Base-by-base conservation (phyloP, 2,888 invertebrate genomes). In the Brachynemurus nebulosus region DNA sequence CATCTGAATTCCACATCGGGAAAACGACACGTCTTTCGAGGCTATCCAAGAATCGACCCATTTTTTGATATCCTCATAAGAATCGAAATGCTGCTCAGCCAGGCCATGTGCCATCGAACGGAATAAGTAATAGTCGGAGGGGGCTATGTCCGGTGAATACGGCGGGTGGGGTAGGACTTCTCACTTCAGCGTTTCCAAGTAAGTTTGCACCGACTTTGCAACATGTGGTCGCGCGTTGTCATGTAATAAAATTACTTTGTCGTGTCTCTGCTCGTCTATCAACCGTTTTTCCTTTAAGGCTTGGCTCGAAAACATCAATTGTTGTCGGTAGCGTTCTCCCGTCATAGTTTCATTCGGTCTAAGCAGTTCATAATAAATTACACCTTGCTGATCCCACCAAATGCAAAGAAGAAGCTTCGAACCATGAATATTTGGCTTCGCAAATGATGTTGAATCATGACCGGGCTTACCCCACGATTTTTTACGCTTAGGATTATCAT, bases 381-480 rank as follows among this genome's bases (percentile, higher is more conserved):
- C 47, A 36, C 51, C 47, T 17, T 30, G 19, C 30, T 49, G 47
- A 40, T 50, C 47, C 49, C 48, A 52, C 50, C 47, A 53, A 46
- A 53, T 52, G 38, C 51, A 50, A 14, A 53, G 51, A 45, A 53
- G 38, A n/a, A 51, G 39, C 40, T 52, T 53, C n/a, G 36, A 33
- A 27, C 45, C 51, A 47, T 53, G 50, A 37, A 52, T 51, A 50
- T 52, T 54, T 16, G 41, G 47, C 37, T 51, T 52, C 14, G 52
- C 43, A 21, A 44, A 42, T 33, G 51, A 52, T 41, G 44, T 50
- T 35, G 48, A 49, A 47, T 47, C 48, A 17, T 51, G 47, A 17
- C 48, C 48, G 41, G 50, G 50, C 47, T 48, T 45, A 34, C 45
- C 49, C 50, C 47, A 52, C 38, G 51, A 53, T 50, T n/a, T n/a